A percentile compares a stretch with the other conserved stretches of the same genome.
phyloP scores from a whole-genome alignment of 1,140 invertebrate species.

The Vanessa tameamea region DNA sequence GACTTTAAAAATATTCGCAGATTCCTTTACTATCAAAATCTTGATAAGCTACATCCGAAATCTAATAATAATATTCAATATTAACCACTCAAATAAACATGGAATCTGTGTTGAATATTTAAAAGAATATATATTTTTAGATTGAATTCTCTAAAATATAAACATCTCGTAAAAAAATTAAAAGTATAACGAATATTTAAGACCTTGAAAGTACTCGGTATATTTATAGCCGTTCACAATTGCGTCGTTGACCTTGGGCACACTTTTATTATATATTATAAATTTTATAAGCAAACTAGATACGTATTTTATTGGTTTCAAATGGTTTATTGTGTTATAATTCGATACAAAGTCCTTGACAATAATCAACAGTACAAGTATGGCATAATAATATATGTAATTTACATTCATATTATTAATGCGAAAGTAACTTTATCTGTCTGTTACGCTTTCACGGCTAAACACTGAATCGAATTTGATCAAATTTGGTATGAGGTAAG shows the following conservation, averaged over 20 bases:
- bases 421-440: too few relatives aligned
- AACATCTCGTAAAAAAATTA: slow-evolving; percentile 29
- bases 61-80: too few relatives aligned
- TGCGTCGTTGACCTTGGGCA: slow-evolving; percentile 43
- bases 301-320: slow-evolving; percentile 20
- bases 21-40: too few relatives aligned
- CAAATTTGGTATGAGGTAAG: too few relatives aligned
- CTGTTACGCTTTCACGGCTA: too few relatives aligned
- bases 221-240: slow-evolving; percentile 38
- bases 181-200: slow-evolving; percentile 33
- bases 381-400: background rate
- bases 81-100: background rate
- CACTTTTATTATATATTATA: slow-evolving; percentile 31
- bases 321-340: background rate
- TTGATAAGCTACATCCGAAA: too few relatives aligned
- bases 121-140: background rate
- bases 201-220: slow-evolving; percentile 37
- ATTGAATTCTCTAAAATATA: background rate
- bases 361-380: background rate
- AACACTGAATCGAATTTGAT: too few relatives aligned
- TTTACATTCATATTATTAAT: background rate
- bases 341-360: background rate
- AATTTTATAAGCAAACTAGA: slow-evolving; percentile 34
- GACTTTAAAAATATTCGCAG: too few relatives aligned
- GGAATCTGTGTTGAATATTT: background rate